Evolutionary conservation across 2,888 invertebrate species (phyloP), one percentile per base, ranked within the genome.

Genomic region (Yponomeuta cagnagella): DNA sequence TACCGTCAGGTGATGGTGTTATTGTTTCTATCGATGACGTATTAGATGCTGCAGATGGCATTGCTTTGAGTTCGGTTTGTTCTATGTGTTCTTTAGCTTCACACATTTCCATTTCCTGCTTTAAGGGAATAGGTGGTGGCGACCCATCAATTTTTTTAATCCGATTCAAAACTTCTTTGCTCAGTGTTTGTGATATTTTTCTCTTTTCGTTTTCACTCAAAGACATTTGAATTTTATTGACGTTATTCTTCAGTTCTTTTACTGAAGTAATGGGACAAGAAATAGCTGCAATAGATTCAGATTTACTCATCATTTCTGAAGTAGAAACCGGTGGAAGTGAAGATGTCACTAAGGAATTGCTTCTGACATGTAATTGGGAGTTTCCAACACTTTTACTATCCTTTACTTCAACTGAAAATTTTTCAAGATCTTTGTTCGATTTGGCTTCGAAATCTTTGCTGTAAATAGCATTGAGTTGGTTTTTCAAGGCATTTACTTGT

Each of bases 401-500:
- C 67, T 92, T 92, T 10, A 96, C 94, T 69, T 95, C 94, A 70
- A 96, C 93, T n/a, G 93, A 88, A 79, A 91, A 95, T 73, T 95
- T 93, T 74, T 92, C 89, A 70, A 80, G 75, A 63, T 87, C 87
- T 77, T 86, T 88, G 68, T 77, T 79, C 70, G 83, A 75, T 78
- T 90, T 91, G 8, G 86, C 76, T 77, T 90, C 91, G 33, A 92
- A 82, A 74, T 94, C 94, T 77, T 93, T 94, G 70, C 95, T 95
- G 76, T 97, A 97, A 73, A 97, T 97, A 75, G 97, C 96, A 76
- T 95, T 95, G 0, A 97, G 84, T 81, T 97, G 97, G 76, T 94
- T 94, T 82, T 96, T 97, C 65, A 97, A 89, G 43, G 96, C 95
- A 77, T 94, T 95, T 0, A 97, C 95, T 88, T 97, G 97, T 74